These are phyloP conservation scores for Macrostomum cliftonense DNA, from an alignment of 2,888 invertebrate species.

Conservation along the genomic window DNA sequence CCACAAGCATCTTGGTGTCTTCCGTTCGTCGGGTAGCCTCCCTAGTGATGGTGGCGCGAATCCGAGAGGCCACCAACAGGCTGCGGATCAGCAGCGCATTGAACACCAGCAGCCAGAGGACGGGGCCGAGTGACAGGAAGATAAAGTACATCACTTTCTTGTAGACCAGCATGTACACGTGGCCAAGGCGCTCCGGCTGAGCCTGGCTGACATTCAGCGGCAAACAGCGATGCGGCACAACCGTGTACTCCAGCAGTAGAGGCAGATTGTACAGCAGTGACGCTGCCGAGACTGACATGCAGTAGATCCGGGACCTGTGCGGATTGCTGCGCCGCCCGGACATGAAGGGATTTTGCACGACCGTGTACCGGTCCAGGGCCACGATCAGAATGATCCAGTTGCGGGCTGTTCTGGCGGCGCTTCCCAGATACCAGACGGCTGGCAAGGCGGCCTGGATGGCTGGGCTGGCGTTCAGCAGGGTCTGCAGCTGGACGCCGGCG, in stretches of 20 bases:
- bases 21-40: background rate
- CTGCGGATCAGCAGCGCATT: constrained; percentile 5
- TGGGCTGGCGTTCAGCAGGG: too few species aligned
- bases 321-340: constrained; percentile 4
- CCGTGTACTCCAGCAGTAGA: constrained; percentile 2
- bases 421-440: constrained; percentile 4
- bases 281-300: background rate
- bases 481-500: background rate
- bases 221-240: background rate
- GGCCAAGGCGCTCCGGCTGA: background rate
- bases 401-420: constrained; percentile 3
- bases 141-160: background rate
- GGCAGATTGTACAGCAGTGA: constrained; percentile 8
- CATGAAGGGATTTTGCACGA: constrained; percentile 9
- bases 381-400: constrained; percentile 10
- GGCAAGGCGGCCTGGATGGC: background rate
- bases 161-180: constrained; percentile 2
- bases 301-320: background rate
- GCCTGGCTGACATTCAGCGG: background rate
- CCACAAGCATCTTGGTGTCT: constrained; percentile 6
- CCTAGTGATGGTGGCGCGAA: constrained; percentile 6
- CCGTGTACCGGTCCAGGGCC: constrained; percentile 5
- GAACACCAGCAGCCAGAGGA: constrained; percentile 6
- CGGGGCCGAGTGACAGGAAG: constrained; percentile 5
- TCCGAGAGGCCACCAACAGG: constrained; percentile 1